Base-by-base conservation (phyloP, 2,888 invertebrate species). In the Argyresthia albistria region DNA sequence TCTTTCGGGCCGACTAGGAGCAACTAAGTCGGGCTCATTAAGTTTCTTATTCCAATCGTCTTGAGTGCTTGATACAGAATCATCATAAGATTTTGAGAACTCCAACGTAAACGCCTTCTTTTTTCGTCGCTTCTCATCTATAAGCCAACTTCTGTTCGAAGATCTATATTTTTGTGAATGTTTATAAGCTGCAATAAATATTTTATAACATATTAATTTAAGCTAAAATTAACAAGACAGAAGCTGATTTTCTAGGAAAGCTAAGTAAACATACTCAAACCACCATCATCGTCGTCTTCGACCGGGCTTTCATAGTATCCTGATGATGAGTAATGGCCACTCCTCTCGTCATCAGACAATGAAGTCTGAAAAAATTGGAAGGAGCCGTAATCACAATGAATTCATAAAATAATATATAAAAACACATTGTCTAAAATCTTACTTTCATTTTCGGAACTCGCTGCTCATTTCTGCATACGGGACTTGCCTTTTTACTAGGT, bases 21-120 rank as follows among this genome's bases (percentile, higher is more conserved):
- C n/a, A n/a, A 66, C 48, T 55, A 61, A 66, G 43, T 80, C 78
- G 3, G 64, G 59, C 14, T 82, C 79, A 60, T 77, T 83, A 25
- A 68, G 56, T 62, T 79, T 82, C 59, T 76, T 79, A 42, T 70
- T 71, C 78, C 84, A 86, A 56, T 84, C 83, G 58, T 87, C 88
- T 73, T 87, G 86, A 12, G 86, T 80, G 43, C 86, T 86, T 25
- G 88, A 87, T 53, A 89, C 84, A 25, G 81, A 80, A 73, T 90
- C 89, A 70, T 89, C 83, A 67, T 90, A 84, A 58, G 90, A 77
- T 73, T 90, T 86, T 53, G 91, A 83, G 78, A 95, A 91, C 66
- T 95, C 95, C 58, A 95, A 80, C 47, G 93, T 93, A 76, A 95
- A 94, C 16, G 91, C 91, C 68, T 92, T 93, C 77, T 92, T 93